Conservation (phyloP, 2,113 vertebrate species). For the Stigmatopora argus region DNA sequence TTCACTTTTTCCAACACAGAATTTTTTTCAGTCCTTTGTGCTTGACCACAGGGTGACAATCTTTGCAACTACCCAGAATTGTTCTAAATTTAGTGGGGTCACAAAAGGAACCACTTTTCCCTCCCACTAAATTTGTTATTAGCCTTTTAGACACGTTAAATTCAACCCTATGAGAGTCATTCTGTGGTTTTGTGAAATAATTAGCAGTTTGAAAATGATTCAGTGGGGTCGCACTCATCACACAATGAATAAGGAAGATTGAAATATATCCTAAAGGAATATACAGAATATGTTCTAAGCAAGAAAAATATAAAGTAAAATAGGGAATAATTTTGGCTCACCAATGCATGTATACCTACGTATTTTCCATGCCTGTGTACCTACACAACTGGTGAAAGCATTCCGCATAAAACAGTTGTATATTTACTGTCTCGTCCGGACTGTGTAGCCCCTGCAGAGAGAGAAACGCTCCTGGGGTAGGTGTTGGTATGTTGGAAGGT, state of each 20-base stretch:
- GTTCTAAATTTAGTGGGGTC: constrained; percentile 26
- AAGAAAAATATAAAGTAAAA: constrained; percentile 69
- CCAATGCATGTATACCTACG: constrained; percentile 99
- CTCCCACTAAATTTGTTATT: constrained; percentile 37
- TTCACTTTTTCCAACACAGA: constrained; percentile 35
- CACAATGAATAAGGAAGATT: constrained; percentile 55
- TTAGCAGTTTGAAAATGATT: constrained; percentile 13
- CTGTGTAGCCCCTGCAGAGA: constrained; percentile 90
- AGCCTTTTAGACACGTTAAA: constrained; percentile 28
- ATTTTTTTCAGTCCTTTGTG: constrained; percentile 35
- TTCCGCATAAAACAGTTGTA: constrained; percentile 96
- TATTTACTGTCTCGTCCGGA: constrained; percentile 99
- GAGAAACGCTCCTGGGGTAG: constrained; percentile 87
- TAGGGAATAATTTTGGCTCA: constrained; percentile 98
- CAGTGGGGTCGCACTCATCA: constrained; percentile 45
- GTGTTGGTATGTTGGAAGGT: constrained; percentile 25
- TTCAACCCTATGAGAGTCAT: constrained; percentile 41
- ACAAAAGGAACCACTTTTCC: constrained; percentile 13
- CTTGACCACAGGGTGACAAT: constrained; percentile 36
- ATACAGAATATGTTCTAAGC: constrained; percentile 30
- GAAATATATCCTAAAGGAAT: constrained; percentile 56
- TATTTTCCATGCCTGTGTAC: constrained; percentile 87
- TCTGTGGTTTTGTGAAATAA: constrained; percentile 24
- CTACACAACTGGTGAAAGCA: constrained; percentile 97
- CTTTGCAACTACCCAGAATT: constrained; percentile 33